phyloP scores from a whole-genome alignment of 2,113 vertebrate genomes.

The Castor canadensis region DNA sequence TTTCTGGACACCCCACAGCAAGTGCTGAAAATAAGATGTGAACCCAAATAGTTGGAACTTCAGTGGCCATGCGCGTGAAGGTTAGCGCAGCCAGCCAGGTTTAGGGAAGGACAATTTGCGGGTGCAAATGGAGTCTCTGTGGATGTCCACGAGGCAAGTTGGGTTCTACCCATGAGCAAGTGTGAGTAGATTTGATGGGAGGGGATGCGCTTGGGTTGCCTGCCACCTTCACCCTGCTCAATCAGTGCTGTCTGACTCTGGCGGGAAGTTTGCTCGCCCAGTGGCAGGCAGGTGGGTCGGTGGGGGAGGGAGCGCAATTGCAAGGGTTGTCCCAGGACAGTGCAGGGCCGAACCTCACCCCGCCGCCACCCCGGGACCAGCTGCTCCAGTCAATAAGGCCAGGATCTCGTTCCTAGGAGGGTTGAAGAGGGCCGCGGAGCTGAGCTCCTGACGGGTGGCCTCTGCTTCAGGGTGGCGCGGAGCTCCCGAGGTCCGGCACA shows the following conservation, averaged over 20 bases:
- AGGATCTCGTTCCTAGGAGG: background rate
- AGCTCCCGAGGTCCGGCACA: too few species aligned
- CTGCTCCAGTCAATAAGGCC: slow-evolving; percentile 66
- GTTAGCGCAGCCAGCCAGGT: too few species aligned
- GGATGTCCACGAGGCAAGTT: background rate
- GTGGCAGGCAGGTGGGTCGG: too few species aligned
- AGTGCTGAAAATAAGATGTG: background rate
- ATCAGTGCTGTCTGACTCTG: too few species aligned
- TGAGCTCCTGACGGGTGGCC: background rate
- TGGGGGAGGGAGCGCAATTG: background rate
- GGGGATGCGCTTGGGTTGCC: too few species aligned
- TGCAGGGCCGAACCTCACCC: background rate
- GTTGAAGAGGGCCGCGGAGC: background rate
- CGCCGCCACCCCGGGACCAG: slow-evolving; percentile 27
- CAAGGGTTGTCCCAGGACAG: slow-evolving; percentile 50
- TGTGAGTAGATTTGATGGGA: too few species aligned
- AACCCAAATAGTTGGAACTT: background rate
- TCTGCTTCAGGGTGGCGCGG: accelerated
- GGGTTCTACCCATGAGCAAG: background rate
- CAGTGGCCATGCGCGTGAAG: accelerated
- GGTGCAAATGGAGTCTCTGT: background rate
- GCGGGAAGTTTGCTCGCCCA: background rate
- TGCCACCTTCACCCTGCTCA: accelerated
- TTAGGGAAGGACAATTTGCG: background rate
- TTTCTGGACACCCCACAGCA: background rate